Base-by-base conservation (phyloP, 1,140 invertebrate genomes). In the Atta texana region DNA sequence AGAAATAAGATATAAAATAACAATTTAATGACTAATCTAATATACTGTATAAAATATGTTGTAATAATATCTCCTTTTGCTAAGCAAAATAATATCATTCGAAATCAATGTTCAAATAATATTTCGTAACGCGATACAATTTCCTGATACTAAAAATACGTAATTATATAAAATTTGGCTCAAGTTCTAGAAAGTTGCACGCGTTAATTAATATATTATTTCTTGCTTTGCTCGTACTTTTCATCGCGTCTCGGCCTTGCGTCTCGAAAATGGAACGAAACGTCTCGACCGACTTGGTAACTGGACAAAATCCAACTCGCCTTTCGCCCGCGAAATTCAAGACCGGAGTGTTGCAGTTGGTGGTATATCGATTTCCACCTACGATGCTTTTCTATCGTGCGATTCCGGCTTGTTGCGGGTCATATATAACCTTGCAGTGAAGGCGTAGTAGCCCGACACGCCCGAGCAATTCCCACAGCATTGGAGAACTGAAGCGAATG, bases 341-440 rank as follows among this genome's bases (percentile, higher is more conserved):
- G 68, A 87, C 69, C 86, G 66, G 68, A 89, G 49, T 53, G 53
- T 69, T 49, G 63, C 68, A 39, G 80, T 66, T 57, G 75, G 85
- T 78, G 87, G 59, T 44, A 82, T 91, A 90, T 92, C 89, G 91
- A 90, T 93, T 92, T 93, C 90, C 92, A 92, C 89, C 89, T 86
- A 91, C 90, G 87, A 75, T 53, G 57, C 87, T 88, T 93, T 92
- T 88, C 91, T 88, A 88, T 90, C 66, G 77, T 57, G 63, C 77
- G 87, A 89, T 91, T 92, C 89, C 88, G 86, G 87, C 85, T 92
- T 85, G 88, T 90, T 92, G 85, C 84, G 75, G 87, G 72, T 77
- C 86, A 74, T 87, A 88, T 84, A 90, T 93, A 93, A 93, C 90
- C 92, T 93, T 93, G 92, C 90, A 84, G 87, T 85, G 87, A 93